A percentile compares a stretch with the other conserved stretches of the same genome.
Conservation (phyloP, 1,140 invertebrate species). For the Drosophila pseudoobscura region DNA sequence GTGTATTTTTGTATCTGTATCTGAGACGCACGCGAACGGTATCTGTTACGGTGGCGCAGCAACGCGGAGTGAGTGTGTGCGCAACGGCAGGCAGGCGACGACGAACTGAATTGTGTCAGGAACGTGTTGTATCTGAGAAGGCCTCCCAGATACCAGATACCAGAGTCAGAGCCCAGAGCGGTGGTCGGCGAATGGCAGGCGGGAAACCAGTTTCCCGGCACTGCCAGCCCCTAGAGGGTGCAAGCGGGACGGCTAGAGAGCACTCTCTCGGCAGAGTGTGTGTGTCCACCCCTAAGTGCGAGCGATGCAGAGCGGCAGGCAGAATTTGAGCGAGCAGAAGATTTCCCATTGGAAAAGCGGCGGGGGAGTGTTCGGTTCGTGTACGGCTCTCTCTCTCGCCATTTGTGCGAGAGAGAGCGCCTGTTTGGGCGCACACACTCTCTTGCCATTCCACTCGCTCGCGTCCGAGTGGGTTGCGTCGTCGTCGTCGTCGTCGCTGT, state of each 20-base stretch:
- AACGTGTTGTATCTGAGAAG: constrained; percentile 70
- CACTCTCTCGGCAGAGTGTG: background rate
- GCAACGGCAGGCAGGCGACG: constrained; percentile 80
- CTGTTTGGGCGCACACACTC: constrained; percentile 8
- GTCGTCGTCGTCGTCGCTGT: constrained; percentile 27
- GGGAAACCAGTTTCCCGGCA: constrained; percentile 74
- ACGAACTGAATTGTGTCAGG: constrained; percentile 83
- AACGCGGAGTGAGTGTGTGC: constrained; percentile 78
- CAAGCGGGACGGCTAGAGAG: constrained; percentile 21
- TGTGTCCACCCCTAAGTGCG: constrained; percentile 8
- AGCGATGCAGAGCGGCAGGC: constrained; percentile 16
- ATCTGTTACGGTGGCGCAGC: constrained; percentile 39
- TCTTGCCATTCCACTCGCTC: constrained; percentile 51
- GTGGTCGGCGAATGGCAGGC: constrained; percentile 50
- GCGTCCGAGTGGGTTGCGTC: constrained; percentile 21
- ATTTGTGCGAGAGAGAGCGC: constrained; percentile 48
- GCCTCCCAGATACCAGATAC: background rate
- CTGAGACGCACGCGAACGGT: constrained; percentile 44
- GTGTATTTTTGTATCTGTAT: constrained; percentile 33
- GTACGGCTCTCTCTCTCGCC: constrained; percentile 16
- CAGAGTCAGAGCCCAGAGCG: too few species aligned
- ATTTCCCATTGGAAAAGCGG: constrained; percentile 26
- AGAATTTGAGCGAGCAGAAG: constrained; percentile 25
- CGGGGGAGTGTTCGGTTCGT: constrained; percentile 24
- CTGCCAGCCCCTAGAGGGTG: constrained; percentile 10